A percentile compares a stretch with the other conserved stretches of the same genome.
These are phyloP conservation scores for Bradynema listronoti DNA, from an alignment of 1,140 invertebrate species.

Conservation along the genomic window DNA sequence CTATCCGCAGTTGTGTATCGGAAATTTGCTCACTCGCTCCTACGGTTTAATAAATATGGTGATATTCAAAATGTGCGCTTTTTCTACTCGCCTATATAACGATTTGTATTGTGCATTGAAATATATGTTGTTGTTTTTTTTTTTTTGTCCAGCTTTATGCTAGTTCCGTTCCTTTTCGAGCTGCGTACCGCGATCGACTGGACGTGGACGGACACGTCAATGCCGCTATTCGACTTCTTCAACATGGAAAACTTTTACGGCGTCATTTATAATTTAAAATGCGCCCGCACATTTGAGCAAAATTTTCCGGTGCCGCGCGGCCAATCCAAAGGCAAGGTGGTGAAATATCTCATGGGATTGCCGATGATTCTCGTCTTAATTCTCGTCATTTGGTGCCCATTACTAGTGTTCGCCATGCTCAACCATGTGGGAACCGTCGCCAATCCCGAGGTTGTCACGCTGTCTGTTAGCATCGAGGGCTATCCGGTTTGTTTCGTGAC, in stretches of 20 bases:
- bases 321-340: conserved; percentile 67
- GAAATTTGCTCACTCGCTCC: conserved; percentile 53
- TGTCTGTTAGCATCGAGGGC: conserved; percentile 46
- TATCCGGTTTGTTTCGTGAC: conserved; percentile 45
- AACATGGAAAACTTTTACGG: conserved; percentile 75
- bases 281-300: conserved; percentile 47
- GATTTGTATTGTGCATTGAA: conserved; percentile 5
- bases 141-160: conserved; percentile 76
- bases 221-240: conserved; percentile 95
- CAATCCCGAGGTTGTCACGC: conserved; percentile 28
- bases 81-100: conserved; percentile 4
- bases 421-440: conserved; percentile 73
- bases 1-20: conserved; percentile 52
- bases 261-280: conserved; percentile 55
- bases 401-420: conserved; percentile 88
- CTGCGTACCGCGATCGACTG: conserved; percentile 93
- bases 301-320: conserved; percentile 63
- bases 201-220: conserved; percentile 65
- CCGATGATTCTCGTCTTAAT: conserved; percentile 72
- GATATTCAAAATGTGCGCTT: conserved; percentile 52
- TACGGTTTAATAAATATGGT: conserved; percentile 56
- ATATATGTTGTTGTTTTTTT: too few species aligned
- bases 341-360: conserved; percentile 84
- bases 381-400: conserved; percentile 91
- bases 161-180: conserved; percentile 91